phyloP scores from a whole-genome alignment of 92 coral and sea anemone species.

The Heteractis magnifica region DNA sequence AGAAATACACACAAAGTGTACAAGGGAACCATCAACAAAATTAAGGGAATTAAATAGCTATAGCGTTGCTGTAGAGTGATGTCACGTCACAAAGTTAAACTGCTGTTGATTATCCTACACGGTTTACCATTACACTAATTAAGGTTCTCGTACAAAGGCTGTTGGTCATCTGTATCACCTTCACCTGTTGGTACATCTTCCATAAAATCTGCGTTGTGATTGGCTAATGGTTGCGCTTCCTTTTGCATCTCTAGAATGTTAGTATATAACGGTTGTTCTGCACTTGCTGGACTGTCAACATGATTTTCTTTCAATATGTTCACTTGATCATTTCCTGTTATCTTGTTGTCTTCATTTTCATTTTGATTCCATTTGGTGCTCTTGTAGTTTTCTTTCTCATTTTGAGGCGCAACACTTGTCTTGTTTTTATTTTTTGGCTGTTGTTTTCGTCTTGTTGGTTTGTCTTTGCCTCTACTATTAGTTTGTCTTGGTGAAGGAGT shows the following conservation, averaged over 20 bases:
- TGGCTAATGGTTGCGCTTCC: constrained; percentile 6
- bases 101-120: neutral
- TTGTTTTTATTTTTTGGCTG: neutral
- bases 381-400: neutral
- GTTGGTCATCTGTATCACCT: neutral
- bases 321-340: neutral
- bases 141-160: constrained; percentile 3
- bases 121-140: neutral
- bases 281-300: neutral
- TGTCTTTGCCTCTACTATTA: neutral
- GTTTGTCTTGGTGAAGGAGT: neutral
- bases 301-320: neutral
- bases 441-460: neutral
- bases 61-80: no score
- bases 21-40: no score
- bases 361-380: neutral
- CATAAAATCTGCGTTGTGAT: neutral
- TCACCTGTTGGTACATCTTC: neutral
- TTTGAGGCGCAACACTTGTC: neutral
- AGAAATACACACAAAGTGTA: no score
- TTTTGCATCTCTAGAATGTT: constrained; percentile 23
- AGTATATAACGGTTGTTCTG: constrained; percentile 5
- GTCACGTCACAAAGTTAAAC: no score
- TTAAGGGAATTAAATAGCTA: no score
- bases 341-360: neutral